Base-by-base conservation (phyloP, 2,113 vertebrate species). In the Gnathonemus longibarbis region DNA sequence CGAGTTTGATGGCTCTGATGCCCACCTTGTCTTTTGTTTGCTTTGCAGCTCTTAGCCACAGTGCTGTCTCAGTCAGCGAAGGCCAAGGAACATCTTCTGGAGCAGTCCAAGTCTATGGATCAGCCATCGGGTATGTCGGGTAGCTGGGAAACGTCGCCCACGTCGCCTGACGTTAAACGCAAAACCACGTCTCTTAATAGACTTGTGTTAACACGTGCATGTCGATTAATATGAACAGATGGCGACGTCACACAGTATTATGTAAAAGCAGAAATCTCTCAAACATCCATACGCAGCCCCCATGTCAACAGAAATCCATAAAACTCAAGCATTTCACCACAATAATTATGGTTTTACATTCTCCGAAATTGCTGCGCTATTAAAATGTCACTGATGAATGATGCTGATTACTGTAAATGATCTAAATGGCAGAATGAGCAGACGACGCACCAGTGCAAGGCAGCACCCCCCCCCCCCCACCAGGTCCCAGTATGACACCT, bases 51-150 rank as follows among this genome's bases (percentile, higher is more conserved):
- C 92, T 95, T 99, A 95, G 98, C 97, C 92, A 98, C 98, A 0
- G 98, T 99, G 93, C 96, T 99, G 89, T 97, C 98, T 92, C 98
- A 98, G 97, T 99, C 98, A 90, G 96, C 96, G 92, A 97, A 98
- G 89, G 96, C 96, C 88, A 98, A 98, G 77, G 98, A 99, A 91
- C 95, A 96, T 89, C 95, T 96, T 92, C 94, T 91, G 96, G 97
- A 95, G 95, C 97, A 95, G 95, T 97, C 95, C 86, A 97, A 97
- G 92, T 97, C 97, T 93, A 94, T 95, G n/a, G 98, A 98, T 92
- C 95, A 96, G 91, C 94, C 97, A 66, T 89, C 96, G 93, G 96
- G 97, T 97, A 95, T 27, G n/a, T 27, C 27, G 10, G 62, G 62
- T 95, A 95, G 88, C 84, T 42, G 31, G 74, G 31, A 80, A 17